phyloP scores from a whole-genome alignment of 2,113 vertebrate genomes.

The Varanus salvator region DNA sequence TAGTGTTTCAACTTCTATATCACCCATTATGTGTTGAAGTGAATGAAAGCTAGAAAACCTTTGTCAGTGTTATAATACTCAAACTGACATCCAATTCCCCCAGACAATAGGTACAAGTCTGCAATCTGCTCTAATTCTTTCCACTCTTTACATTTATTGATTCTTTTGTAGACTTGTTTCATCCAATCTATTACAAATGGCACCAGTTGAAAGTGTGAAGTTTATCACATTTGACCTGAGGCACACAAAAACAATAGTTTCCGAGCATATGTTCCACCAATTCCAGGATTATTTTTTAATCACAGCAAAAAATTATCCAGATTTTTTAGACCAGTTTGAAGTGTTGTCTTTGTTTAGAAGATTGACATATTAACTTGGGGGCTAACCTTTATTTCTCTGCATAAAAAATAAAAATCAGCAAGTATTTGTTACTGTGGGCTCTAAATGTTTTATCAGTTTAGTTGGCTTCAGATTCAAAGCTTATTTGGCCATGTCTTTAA shows the following conservation, averaged over 20 bases:
- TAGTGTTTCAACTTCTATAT: conserved; percentile 72
- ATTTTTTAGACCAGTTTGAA: conserved; percentile 55
- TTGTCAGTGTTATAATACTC: conserved; percentile 82
- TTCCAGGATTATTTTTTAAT: conserved; percentile 61
- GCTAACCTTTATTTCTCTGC: conserved; percentile 49
- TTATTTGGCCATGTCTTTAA: conserved; percentile 48
- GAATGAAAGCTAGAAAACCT: conserved; percentile 83
- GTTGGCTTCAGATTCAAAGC: conserved; percentile 51
- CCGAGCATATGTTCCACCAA: not conserved
- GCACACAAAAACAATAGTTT: conserved; percentile 63
- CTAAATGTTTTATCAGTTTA: conserved; percentile 57
- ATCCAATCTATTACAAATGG: conserved; percentile 79
- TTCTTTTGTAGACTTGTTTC: conserved; percentile 80
- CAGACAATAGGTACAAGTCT: conserved; percentile 83
- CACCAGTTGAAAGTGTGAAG: conserved; percentile 79
- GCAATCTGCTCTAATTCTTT: conserved; percentile 79
- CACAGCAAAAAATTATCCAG: conserved; percentile 44
- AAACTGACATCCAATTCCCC: conserved; percentile 85
- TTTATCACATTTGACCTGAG: conserved; percentile 79
- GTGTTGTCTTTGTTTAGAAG: conserved; percentile 64
- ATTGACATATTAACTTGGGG: conserved; percentile 67
- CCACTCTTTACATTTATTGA: conserved; percentile 87
- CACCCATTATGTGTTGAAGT: conserved; percentile 80
- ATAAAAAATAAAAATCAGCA: conserved; percentile 41
- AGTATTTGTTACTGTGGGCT: conserved; percentile 46